Evolutionary conservation across 2,888 invertebrate species (phyloP).

Genomic region (Oscheius onirici): DNA sequence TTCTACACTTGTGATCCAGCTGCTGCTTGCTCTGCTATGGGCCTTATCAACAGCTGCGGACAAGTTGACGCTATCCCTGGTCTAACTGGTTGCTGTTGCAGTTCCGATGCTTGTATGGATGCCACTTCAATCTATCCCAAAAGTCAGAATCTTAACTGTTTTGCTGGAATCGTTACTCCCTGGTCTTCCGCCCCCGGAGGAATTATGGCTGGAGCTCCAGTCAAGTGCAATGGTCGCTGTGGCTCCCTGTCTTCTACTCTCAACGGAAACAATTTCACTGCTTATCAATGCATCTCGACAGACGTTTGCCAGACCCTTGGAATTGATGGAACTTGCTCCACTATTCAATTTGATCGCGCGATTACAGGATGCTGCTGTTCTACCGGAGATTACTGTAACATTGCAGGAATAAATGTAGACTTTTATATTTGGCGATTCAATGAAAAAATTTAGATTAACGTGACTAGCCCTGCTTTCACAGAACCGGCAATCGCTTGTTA

Average conservation of each 20-base stretch:
- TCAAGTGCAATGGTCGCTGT: constrained; percentile 46
- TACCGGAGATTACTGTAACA: constrained; percentile 52
- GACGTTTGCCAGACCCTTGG: constrained; percentile 41
- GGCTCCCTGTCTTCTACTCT: constrained; percentile 42
- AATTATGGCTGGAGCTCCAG: constrained; percentile 38
- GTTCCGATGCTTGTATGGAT: constrained; percentile 47
- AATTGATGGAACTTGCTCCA: constrained; percentile 42
- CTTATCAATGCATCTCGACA: constrained; percentile 43
- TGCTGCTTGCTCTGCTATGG: constrained; percentile 42
- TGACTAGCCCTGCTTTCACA: constrained; percentile 37
- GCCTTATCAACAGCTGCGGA: constrained; percentile 29
- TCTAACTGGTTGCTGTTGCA: constrained; percentile 52
- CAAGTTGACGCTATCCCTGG: constrained; percentile 39
- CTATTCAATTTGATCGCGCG: constrained; percentile 36
- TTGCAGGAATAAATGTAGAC: constrained; percentile 9
- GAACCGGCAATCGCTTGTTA: constrained; percentile 49
- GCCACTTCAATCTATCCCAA: constrained; percentile 42
- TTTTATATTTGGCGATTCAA: not conserved
- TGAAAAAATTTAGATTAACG: no score
- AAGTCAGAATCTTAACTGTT: constrained; percentile 49
- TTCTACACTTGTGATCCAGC: constrained; percentile 51
- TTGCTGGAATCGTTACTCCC: constrained; percentile 43
- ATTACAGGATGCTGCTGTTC: constrained; percentile 50
- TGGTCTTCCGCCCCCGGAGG: not conserved
- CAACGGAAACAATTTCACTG: constrained; percentile 40